Evolutionary conservation across 2,113 vertebrate species (phyloP), one percentile per base, ranked within the genome.

Genomic region (Kryptolebias marmoratus): DNA sequence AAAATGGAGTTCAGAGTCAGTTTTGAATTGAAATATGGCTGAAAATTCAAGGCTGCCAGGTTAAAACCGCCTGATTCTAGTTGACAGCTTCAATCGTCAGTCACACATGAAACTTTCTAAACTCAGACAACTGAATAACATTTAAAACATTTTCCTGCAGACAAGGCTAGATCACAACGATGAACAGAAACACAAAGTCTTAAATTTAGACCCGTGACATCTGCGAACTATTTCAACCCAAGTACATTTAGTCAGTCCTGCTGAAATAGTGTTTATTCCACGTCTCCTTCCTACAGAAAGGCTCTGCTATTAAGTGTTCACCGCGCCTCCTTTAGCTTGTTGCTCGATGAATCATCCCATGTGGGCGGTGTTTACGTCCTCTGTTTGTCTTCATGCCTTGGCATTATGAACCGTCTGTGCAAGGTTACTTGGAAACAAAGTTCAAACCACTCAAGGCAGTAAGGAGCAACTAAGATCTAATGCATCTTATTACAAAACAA

Each of bases 351-450:
- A 73, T 82, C 79, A 82, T 71, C 53, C 44, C 64, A 64, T 50
- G 83, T 85, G 75, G 75, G 73, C 64, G 80, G 75, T 84, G 77
- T 83, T 86, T 62, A 67, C 68, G 56, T 64, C 63, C 52, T 61
- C 61, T 63, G 60, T 81, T 66, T 80, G 48, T 68, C 48, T 60
- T 55, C 70, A 47, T 77, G 86, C 22, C 61, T 67, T 32, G 15
- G 50, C 62, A 78, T 57, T 69, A 71, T 59, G 64, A 70, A 65
- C 55, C 11, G 5, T 71, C 52, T 76, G 54, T 66, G 50, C 49
- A 22, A 52, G 49, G 69, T 86, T 80, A 81, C 84, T 82, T 55
- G 49, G 81, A 70, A 75, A 87, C 79, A 64, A 77, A 77, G 64
- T 65, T 82, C 70, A 81, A 77, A 62, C 36, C 30, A 44, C 28